Conservation (phyloP, 1,140 invertebrate genomes). For the Leptinotarsa defecta region DNA sequence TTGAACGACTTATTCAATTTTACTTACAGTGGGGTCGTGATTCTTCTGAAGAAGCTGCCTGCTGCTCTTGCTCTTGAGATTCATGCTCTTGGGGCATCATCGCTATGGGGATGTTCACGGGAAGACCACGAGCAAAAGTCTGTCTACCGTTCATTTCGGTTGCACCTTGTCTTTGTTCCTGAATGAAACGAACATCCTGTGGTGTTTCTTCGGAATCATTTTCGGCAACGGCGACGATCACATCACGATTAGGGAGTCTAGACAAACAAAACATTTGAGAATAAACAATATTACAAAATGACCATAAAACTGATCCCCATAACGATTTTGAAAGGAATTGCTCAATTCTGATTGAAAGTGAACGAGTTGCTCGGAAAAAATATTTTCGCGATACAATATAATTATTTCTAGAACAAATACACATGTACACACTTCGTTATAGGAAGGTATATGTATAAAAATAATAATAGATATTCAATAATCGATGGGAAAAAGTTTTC, state of each 20-base stretch:
- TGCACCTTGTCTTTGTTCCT: slow-evolving; percentile 53
- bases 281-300: not conserved
- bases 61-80: slow-evolving; percentile 49
- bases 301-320: not conserved
- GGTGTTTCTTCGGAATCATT: slow-evolving; percentile 41
- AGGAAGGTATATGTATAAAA: no score
- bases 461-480: no score
- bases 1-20: not conserved
- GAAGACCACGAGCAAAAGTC: slow-evolving; percentile 58
- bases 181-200: slow-evolving; percentile 33
- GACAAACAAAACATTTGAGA: not conserved
- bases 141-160: slow-evolving; percentile 59
- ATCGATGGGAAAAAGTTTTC: no score
- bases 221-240: slow-evolving; percentile 50
- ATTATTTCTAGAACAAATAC: no score
- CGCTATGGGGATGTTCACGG: slow-evolving; percentile 61
- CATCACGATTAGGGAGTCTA: slow-evolving; percentile 56
- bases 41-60: slow-evolving; percentile 50
- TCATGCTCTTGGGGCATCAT: slow-evolving; percentile 60
- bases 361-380: no score
- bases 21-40: slow-evolving; percentile 66
- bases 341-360: no score
- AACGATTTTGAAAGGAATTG: no score
- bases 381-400: no score
- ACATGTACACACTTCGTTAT: no score